Percentiles rank a stretch among this genome's conserved stretches.
phyloP scores from a whole-genome alignment of 2,888 invertebrate species.

The Synergus itoensis region DNA sequence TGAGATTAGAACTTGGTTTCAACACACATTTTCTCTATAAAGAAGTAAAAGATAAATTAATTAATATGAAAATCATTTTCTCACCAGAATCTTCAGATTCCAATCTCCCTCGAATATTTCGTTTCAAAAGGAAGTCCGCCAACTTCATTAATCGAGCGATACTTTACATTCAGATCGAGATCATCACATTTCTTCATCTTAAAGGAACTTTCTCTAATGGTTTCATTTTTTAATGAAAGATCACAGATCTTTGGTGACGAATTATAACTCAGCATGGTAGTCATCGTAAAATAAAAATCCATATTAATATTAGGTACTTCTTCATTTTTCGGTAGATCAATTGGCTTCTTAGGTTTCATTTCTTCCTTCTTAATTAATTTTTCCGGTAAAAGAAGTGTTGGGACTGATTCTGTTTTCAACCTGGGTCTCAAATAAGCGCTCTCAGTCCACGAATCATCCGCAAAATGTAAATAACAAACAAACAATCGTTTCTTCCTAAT shows the following conservation, averaged over 20 bases:
- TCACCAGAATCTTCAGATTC: background rate
- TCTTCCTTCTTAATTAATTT: constrained; percentile 9
- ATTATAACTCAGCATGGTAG: constrained; percentile 3
- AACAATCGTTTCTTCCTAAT: constrained; percentile 11
- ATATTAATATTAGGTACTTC: constrained; percentile 8
- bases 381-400: background rate
- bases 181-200: background rate
- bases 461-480: constrained; percentile 26
- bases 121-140: constrained; percentile 12
- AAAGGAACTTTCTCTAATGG: constrained; percentile 15
- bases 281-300: background rate
- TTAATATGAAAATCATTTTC: background rate
- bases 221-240: background rate
- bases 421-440: background rate
- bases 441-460: constrained; percentile 5
- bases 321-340: constrained; percentile 5
- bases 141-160: constrained; percentile 23
- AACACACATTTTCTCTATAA: no score
- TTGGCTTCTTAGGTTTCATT: background rate
- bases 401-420: background rate
- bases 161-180: background rate
- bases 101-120: constrained; percentile 16
- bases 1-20: no score
- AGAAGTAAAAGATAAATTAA: background rate
- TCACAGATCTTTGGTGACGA: constrained; percentile 8